Evolutionary conservation across 2,797 vertebrate genomes (phyloP), one percentile per base, ranked within the genome.

Genomic region (Poeciliopsis presidionis): DNA sequence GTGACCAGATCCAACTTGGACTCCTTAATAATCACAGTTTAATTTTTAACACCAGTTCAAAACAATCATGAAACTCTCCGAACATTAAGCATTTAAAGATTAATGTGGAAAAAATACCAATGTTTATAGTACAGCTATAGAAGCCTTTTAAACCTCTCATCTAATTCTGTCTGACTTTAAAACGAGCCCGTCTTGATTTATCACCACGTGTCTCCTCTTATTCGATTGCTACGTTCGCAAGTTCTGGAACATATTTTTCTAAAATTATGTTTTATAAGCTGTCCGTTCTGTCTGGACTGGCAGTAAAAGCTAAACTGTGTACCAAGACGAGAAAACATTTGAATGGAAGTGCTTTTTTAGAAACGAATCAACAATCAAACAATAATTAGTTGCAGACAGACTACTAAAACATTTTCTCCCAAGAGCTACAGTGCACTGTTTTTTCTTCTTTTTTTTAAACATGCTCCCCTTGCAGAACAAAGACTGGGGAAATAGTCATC

Each of bases 391-490:
- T 74, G 39, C 73, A 59, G 53, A 18, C 53, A 3, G 11, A 53
- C 33, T 55, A 8, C 33, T 6, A 73, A 28, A 74, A 53, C 12
- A n/a, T 14, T 28, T 59, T 55, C 51, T 16, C 12, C 6, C 13
- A 43, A 73, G 36, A 55, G 51, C 22, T 43, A 25, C 30, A 74
- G 72, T 74, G 39, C 39, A 16, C 22, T 55, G 72, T 55, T 7
- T 5, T 16, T n/a, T 25, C 20, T 28, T 33, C 1, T 18, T 51
- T 49, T 51, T 59, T 30, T 57, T 36, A 36, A 5, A 59, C 53
- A 18, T 30, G 55, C n/a, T 74, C 51, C 25, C 20, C n/a, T 74
- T 74, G 18, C 41, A 46, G n/a, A 74, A 57, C 73, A 75, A 33
- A 75, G 57, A 55, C 51, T 7, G 3, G 36, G 36, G 22, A 74